A percentile compares a stretch with the other conserved stretches of the same genome.
Conservation (phyloP, 2,797 vertebrate species). For the Ctenochaetus hawaiiensis region DNA sequence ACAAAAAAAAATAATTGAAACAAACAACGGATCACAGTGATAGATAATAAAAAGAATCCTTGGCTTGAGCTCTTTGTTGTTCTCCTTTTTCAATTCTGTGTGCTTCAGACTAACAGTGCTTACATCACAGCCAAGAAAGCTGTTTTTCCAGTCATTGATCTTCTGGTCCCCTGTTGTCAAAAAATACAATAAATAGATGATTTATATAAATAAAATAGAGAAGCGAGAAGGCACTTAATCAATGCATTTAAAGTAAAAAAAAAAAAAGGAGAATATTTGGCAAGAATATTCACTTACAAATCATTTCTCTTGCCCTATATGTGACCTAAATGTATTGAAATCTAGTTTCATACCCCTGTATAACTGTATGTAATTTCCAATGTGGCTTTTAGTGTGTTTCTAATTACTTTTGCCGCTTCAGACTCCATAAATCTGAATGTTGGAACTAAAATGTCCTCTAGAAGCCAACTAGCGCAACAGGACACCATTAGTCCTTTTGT, state of each 20-base stretch:
- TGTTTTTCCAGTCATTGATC: not conserved
- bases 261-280: conserved; percentile 10
- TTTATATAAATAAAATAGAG: not conserved
- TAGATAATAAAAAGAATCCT: not conserved
- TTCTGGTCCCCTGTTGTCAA: not conserved
- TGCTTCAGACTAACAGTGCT: not conserved
- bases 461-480: conserved; percentile 73
- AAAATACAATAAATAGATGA: not conserved
- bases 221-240: not conserved
- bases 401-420: conserved; percentile 52
- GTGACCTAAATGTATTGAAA: conserved; percentile 23
- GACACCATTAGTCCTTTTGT: conserved; percentile 80
- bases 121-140: not conserved
- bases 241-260: not conserved
- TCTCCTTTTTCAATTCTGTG: not conserved
- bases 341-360: not conserved
- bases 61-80: not conserved
- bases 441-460: conserved; percentile 58
- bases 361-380: conserved; percentile 17
- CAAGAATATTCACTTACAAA: conserved; percentile 25
- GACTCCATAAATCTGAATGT: conserved; percentile 58
- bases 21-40: not conserved
- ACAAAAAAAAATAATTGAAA: not conserved
- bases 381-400: conserved; percentile 19
- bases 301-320: conserved; percentile 2